Base-by-base conservation (phyloP, 2,888 invertebrate genomes). In the Pediacus dermestoides region DNA sequence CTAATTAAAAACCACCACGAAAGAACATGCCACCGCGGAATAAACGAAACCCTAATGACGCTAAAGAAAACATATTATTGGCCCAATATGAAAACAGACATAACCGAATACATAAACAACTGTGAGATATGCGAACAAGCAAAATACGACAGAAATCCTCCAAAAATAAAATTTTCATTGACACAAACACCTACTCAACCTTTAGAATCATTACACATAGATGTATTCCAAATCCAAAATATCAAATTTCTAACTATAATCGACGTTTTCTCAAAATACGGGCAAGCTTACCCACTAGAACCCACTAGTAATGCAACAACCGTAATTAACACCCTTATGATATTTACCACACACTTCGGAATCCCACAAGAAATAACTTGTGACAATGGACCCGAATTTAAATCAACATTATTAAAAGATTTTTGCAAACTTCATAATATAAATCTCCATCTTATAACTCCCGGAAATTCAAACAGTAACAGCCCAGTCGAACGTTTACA, bases 231-330 rank as follows among this genome's bases (percentile, higher is more conserved):
- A 13, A 30, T 51, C 6, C 16, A 42, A 13, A 48, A 50, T 31
- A 14, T 32, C 1, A 16, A 47, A 2, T 53, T 50, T 15, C 4
- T 55, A 11, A 56, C 50, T 8, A 42, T 53, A 2, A 44, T 53
- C 2, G 56, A 57, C 12, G 42, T 32, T 14, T 57, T 57, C 23
- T 38, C 52, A 4, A 50, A 52, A 39, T 48, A 46, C 26, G 53
- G 44, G 2, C 46, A 37, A 28, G 55, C 53, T 4, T 48, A 43
- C 18, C 42, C 30, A 16, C 13, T 44, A 1, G 27, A 34, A 11
- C 25, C 41, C 11, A 10, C 32, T n/a, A 22, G 25, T 6, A 34
- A 26, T 9, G 28, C 25, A 4, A 21, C 28, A 8, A 31, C 30
- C 8, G 27, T 28, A 8, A 35, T 34, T 22, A 33, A 27, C 23